Evolutionary conservation across 1,140 invertebrate genomes (phyloP).

Genomic region (Formica selysi): DNA sequence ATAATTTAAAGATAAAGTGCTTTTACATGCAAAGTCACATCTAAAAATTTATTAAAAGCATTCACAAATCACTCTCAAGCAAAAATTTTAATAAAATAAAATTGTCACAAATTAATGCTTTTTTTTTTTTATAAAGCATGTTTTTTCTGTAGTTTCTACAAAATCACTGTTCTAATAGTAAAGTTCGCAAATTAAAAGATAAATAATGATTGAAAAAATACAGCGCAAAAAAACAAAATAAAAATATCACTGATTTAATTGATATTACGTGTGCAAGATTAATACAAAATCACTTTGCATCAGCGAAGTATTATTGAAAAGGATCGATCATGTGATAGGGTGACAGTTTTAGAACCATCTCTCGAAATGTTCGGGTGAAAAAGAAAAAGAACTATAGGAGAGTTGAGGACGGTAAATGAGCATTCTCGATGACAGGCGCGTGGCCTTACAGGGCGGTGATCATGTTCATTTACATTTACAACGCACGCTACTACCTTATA

Average conservation of each 20-base stretch:
- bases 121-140: not conserved
- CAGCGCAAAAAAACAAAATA: not conserved
- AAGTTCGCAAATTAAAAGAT: not conserved
- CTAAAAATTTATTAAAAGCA: not conserved
- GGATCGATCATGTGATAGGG: not conserved
- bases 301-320: not conserved
- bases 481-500: slow-evolving; percentile 79
- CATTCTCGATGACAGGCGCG: slow-evolving; percentile 78
- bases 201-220: not conserved
- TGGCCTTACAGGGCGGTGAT: slow-evolving; percentile 80
- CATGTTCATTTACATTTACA: slow-evolving; percentile 83
- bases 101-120: not conserved
- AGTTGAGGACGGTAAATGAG: slow-evolving; percentile 54
- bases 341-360: slow-evolving; percentile 42
- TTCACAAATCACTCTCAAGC: no score
- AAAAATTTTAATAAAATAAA: no score
- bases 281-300: slow-evolving; percentile 52
- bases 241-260: slow-evolving; percentile 35
- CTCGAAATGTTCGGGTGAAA: slow-evolving; percentile 24
- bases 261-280: not conserved
- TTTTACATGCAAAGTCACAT: not conserved
- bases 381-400: slow-evolving; percentile 27
- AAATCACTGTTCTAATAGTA: not conserved
- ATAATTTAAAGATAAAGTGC: not conserved
- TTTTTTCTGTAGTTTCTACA: not conserved